Evolutionary conservation across 2,113 vertebrate genomes (phyloP), one percentile per base, ranked within the genome.

Genomic region (Collichthys lucidus): DNA sequence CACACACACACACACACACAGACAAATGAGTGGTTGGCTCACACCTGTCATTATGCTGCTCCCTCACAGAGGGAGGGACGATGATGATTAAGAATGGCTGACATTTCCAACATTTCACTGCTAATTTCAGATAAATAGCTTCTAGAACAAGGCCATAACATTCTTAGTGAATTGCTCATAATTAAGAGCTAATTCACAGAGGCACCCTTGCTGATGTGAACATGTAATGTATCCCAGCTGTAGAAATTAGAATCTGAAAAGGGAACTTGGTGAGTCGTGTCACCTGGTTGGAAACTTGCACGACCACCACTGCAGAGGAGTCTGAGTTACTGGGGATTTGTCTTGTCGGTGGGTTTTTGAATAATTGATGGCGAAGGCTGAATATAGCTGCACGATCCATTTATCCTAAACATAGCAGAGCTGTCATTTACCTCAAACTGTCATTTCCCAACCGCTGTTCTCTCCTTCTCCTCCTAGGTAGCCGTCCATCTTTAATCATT

Each of bases 331-430:
- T 42, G 61, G 52, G 70, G 74, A 88, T 89, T 79, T 76, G 78
- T 91, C 86, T 89, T 82, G 79, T 90, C 74, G n/a, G 76, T 76
- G 59, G 65, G 52, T 71, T 80, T 79, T 63, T 91, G 69, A 90
- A 94, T 92, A 92, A 91, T 92, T 88, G 89, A 91, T 91, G 84
- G 71, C 8, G 35, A 71, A 80, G 75, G 85, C 87, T 80, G 84
- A 89, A 91, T 87, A 88, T 88, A 90, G 89, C 90, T 22, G 65
- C 80, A 52, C 46, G 1, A 91, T 91, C 84, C 90, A 91, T 91
- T 93, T 85, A 83, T 89, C 85, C 88, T 87, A 80, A 91, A 92
- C 89, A 88, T 76, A 89, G 86, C 67, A 82, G 84, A 81, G 81
- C 83, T 91, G 90, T 90, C 89, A 91, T 91, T 91, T 88, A 85